Evolutionary conservation across 2,888 invertebrate species (phyloP), one percentile per base, ranked within the genome.

Genomic region (Pandemis corylana): DNA sequence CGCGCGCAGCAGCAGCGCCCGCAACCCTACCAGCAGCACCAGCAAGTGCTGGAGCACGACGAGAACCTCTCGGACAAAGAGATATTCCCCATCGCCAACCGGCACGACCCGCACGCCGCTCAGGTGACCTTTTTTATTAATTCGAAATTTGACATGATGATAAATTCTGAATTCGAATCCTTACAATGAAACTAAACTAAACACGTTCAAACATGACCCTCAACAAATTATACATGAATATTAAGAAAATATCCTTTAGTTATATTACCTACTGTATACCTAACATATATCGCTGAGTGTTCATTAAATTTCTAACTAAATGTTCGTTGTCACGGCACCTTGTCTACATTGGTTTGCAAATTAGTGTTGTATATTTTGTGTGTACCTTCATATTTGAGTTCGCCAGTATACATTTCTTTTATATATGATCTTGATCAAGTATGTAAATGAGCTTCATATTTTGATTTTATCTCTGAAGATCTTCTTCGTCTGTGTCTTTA

Each of bases 31-130:
- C 93, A 92, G 75, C 94, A 94, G 73, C 95, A 95, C 79, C 94
- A 92, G 76, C 94, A 94, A 90, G 96, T 97, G 76, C 96, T 98
- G 80, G 98, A 98, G 83, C 97, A 97, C 75, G 97, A 98, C 82
- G 98, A 98, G 87, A 98, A 97, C 90, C 95, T 98, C 56, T 97
- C 97, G 79, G 98, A 98, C 86, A 98, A 98, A 85, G 98, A 98
- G 87, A 97, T 98, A 83, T 98, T 97, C 85, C 96, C 96, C 41
- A 95, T 95, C 13, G 88, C 79, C 84, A 95, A 89, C 87, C 81
- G 94, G 46, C 95, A 95, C 77, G 95, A 95, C 80, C 95, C 87
- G 67, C 94, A 94, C 79, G 87, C 93, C 75, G 95, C 92, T 95
- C 96, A 95, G 95, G 95, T 96, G 90, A 95, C 90, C 87, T 87